These are phyloP conservation scores for Polia nebulosa DNA, from an alignment of 2,888 invertebrate species.

Conservation along the genomic window DNA sequence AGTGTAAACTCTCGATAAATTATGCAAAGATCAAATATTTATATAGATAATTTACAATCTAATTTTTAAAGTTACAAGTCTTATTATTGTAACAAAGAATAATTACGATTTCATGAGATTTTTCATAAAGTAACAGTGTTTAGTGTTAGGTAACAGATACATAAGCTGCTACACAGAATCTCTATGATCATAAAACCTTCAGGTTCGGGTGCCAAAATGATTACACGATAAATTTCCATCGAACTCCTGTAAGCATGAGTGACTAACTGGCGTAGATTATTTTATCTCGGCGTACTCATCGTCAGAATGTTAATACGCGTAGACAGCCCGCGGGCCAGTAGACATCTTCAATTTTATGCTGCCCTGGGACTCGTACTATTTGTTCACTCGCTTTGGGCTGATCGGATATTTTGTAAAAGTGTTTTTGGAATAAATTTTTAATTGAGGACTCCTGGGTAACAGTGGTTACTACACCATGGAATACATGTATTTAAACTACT, in stretches of 20 bases:
- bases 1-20: too few species aligned
- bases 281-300: conserved; percentile 48
- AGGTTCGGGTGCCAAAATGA: not conserved
- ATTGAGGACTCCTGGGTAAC: not conserved
- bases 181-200: not conserved
- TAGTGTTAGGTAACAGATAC: too few species aligned
- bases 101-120: too few species aligned
- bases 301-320: conserved; percentile 61
- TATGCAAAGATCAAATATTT: too few species aligned
- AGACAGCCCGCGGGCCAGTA: conserved; percentile 62
- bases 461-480: not conserved
- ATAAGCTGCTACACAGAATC: not conserved
- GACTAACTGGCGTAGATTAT: conserved; percentile 49
- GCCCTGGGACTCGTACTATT: conserved; percentile 53
- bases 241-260: conserved; percentile 35
- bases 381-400: conserved; percentile 18
- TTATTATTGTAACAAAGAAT: too few species aligned
- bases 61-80: too few species aligned
- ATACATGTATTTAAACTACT: too few species aligned
- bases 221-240: conserved; percentile 43
- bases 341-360: conserved; percentile 52
- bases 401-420: not conserved
- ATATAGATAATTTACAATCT: too few species aligned
- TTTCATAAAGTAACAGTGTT: too few species aligned
- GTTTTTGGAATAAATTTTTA: not conserved